These are phyloP conservation scores for Tetranychus urticae DNA, from an alignment of 1,140 invertebrate genomes.

Conservation along the genomic window DNA sequence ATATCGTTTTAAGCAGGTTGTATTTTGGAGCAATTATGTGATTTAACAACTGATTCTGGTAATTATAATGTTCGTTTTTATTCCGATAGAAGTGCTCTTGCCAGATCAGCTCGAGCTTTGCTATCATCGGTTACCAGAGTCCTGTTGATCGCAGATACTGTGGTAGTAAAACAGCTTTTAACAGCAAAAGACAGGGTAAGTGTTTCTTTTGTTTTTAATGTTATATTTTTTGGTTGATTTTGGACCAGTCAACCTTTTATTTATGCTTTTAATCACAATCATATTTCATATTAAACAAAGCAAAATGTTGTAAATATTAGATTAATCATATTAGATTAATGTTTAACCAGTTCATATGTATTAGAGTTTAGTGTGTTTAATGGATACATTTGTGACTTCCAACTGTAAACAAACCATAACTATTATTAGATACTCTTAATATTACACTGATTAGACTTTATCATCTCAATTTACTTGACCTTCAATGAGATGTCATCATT, in stretches of 20 bases:
- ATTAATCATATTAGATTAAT: neutral
- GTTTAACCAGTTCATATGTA: no score
- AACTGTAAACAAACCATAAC: no score
- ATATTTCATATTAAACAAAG: neutral
- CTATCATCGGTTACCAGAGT: constrained; percentile 85
- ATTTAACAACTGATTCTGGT: neutral
- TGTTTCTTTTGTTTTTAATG: neutral
- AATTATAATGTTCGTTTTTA: constrained; percentile 6
- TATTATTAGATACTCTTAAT: no score
- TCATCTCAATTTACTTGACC: no score
- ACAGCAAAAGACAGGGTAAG: constrained; percentile 81
- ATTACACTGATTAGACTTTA: no score
- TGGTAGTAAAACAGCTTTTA: constrained; percentile 87
- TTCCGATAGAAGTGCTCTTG: constrained; percentile 27
- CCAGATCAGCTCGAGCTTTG: constrained; percentile 70
- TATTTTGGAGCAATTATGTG: constrained; percentile 19
- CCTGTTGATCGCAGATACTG: constrained; percentile 89
- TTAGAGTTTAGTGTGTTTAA: no score
- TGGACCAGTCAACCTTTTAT: neutral
- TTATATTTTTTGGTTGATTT: neutral
- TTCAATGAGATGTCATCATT: no score
- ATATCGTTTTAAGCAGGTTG: constrained; percentile 23
- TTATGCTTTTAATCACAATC: neutral
- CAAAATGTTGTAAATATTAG: neutral
- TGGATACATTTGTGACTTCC: no score